phyloP scores from a whole-genome alignment of 2,113 vertebrate genomes.

The Psephotus haematonotus region DNA sequence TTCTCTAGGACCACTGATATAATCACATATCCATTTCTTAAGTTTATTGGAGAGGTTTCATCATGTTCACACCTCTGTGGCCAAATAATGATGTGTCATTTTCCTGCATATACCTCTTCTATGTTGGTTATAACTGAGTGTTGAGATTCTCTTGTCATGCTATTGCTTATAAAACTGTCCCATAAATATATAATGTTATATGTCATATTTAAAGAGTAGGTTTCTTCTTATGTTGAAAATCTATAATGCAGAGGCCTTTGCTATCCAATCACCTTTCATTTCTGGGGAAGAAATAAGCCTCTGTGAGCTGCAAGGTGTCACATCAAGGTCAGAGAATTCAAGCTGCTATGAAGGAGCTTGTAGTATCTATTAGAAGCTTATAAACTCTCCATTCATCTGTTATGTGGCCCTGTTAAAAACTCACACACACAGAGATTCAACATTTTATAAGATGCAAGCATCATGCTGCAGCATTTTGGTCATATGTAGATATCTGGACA shows the following conservation, averaged over 20 bases:
- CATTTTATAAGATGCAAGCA: not conserved
- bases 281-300: not conserved
- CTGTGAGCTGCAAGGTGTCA: not conserved
- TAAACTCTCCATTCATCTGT: not conserved
- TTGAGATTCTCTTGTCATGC: not conserved
- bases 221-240: not conserved
- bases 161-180: not conserved
- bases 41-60: not conserved
- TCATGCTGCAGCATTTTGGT: not conserved
- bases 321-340: not conserved
- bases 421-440: not conserved
- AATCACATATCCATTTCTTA: not conserved
- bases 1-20: not conserved
- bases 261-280: not conserved
- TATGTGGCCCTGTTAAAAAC: not conserved
- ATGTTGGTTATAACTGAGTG: not conserved
- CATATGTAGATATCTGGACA: not conserved
- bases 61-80: not conserved
- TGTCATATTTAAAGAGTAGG: not conserved
- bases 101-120: not conserved
- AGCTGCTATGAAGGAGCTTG: not conserved
- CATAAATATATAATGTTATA: not conserved
- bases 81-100: not conserved
- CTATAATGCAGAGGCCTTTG: not conserved
- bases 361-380: not conserved